These are phyloP conservation scores for Amphiprion percula DNA, from an alignment of 2,113 vertebrate genomes.

Conservation along the genomic window DNA sequence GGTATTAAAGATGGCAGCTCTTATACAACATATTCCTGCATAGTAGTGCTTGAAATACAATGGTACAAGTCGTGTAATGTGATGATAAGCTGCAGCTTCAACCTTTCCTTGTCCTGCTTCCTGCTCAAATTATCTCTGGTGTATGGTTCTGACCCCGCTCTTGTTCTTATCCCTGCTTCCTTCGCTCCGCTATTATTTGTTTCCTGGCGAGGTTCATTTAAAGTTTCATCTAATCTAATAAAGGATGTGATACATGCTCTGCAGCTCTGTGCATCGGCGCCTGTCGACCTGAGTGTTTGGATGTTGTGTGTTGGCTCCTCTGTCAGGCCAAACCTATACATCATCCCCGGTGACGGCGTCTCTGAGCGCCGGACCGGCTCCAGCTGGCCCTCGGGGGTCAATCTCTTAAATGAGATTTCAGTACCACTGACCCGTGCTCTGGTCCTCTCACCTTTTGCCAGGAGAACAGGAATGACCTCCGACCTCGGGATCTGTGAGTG, in stretches of 20 bases:
- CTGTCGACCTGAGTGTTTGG: constrained; percentile 37
- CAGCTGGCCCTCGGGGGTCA: constrained; percentile 65
- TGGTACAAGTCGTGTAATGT: too few relatives aligned
- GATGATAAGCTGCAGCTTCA: not conserved
- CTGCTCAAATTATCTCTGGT: constrained; percentile 5
- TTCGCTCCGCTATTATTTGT: constrained; percentile 26
- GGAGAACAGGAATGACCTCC: constrained; percentile 71
- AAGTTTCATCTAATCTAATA: constrained; percentile 49
- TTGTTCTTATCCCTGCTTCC: constrained; percentile 17
- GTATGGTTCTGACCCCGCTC: constrained; percentile 11
- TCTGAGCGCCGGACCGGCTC: constrained; percentile 55
- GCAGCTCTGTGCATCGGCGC: constrained; percentile 28
- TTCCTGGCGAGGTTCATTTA: not conserved
- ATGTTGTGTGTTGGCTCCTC: constrained; percentile 23
- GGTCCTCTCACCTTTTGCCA: constrained; percentile 69
- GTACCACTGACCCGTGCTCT: constrained; percentile 76
- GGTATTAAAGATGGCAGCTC: too few relatives aligned
- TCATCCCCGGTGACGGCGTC: constrained; percentile 63
- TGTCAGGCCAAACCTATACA: constrained; percentile 58
- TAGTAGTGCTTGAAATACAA: too few relatives aligned
- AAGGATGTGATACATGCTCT: constrained; percentile 37
- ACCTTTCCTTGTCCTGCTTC: constrained; percentile 12
- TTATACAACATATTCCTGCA: too few relatives aligned
- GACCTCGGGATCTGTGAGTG: constrained; percentile 60
- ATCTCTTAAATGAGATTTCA: constrained; percentile 85